Conservation (phyloP, 2,797 vertebrate genomes). For the Brachymystax lenok region DNA sequence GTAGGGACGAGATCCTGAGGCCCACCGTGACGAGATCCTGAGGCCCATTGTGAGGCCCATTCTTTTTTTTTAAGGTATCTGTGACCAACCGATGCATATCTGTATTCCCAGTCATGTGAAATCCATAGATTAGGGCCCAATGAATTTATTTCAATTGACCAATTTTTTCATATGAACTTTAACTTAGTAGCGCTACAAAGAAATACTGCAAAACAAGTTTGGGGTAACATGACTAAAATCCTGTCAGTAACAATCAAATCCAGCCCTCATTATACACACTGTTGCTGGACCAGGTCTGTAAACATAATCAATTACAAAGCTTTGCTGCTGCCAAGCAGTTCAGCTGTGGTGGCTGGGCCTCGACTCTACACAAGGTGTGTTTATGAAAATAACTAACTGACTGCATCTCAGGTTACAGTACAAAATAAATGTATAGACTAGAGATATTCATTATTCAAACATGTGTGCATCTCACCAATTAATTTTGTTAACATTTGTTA, state of each 20-base stretch:
- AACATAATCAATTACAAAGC: conserved; percentile 6
- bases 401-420: conserved; percentile 18
- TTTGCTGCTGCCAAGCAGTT: background rate
- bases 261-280: background rate
- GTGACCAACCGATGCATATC: too few relatives aligned
- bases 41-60: too few relatives aligned
- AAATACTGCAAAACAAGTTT: background rate
- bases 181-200: background rate
- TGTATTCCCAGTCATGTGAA: too few relatives aligned
- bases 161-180: too few relatives aligned
- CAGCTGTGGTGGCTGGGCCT: background rate
- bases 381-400: conserved; percentile 9
- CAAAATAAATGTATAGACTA: conserved; percentile 8
- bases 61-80: too few relatives aligned
- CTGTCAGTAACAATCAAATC: background rate
- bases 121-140: too few relatives aligned
- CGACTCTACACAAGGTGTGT: background rate
- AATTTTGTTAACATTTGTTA: background rate
- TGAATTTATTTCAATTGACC: too few relatives aligned
- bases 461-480: conserved; percentile 1
- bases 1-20: too few relatives aligned
- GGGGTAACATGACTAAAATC: background rate
- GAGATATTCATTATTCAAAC: conserved; percentile 23
- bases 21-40: too few relatives aligned
- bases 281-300: background rate